A percentile compares a stretch with the other conserved stretches of the same genome.
These are phyloP conservation scores for Alfaro cultratus DNA, from an alignment of 2,797 vertebrate genomes.

Conservation along the genomic window DNA sequence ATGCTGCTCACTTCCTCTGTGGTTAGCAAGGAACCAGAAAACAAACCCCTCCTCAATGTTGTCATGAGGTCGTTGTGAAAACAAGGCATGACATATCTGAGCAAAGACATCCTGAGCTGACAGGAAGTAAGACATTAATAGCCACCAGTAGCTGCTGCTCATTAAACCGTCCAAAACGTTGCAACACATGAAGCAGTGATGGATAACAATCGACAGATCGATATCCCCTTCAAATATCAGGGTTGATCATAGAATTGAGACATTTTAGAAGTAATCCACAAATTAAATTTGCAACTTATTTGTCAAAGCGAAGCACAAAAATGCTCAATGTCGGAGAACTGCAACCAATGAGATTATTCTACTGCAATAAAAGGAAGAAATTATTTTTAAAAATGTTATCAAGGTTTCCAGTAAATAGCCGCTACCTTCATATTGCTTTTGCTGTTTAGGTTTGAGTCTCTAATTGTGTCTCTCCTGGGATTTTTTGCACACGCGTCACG, in stretches of 20 bases:
- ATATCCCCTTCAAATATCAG: not conserved
- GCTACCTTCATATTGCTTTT: not conserved
- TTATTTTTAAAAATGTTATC: not conserved
- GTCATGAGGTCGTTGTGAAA: constrained; percentile 16
- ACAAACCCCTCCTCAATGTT: constrained; percentile 7
- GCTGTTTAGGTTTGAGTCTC: not conserved
- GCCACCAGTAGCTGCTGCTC: not conserved
- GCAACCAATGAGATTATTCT: not conserved
- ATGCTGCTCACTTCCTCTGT: constrained; percentile 58
- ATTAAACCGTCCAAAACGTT: not conserved
- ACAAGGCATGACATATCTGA: constrained; percentile 13
- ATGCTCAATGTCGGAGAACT: not conserved
- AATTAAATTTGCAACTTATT: not conserved
- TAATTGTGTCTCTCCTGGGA: not conserved
- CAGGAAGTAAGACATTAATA: constrained; percentile 28
- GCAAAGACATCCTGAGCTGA: constrained; percentile 4
- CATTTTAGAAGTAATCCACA: not conserved
- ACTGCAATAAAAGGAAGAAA: not conserved
- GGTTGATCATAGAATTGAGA: not conserved
- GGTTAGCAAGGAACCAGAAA: constrained; percentile 38
- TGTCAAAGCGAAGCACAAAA: not conserved
- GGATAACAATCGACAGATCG: not conserved
- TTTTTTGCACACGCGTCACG: no score
- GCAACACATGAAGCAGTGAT: not conserved
- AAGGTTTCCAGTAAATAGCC: not conserved